Base-by-base conservation (phyloP, 2,888 invertebrate species). In the Acleris laterana region DNA sequence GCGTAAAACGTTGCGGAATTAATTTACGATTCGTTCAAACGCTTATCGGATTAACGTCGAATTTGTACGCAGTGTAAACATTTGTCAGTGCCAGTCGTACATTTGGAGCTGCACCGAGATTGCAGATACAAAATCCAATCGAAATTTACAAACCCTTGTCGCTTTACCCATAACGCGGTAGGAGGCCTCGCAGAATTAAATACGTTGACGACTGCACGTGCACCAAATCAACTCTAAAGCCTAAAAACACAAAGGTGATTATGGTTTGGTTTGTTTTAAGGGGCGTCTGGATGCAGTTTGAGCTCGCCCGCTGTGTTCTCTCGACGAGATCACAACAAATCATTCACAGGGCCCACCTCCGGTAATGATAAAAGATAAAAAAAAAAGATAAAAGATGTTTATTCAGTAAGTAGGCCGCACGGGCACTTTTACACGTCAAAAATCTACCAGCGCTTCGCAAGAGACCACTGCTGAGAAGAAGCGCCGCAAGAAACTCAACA, bases 241-340 rank as follows among this genome's bases (percentile, higher is more conserved):
- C 68, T 53, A 71, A 71, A 32, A 48, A 16, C 55, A 62, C 82
- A 88, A 77, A 78, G 83, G 73, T 75, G 74, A 78, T 77, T 81
- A 72, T 82, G 44, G 76, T 62, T 32, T 78, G 77, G 71, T 71
- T 68, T 73, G 63, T 71, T 70, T 46, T 69, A 56, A 65, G 70
- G 79, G 79, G 80, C 81, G 82, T 85, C 81, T 82, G 85, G 80
- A 85, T 89, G 88, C 88, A 89, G 86, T 90, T 88, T 83, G 85
- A 86, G 87, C 85, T 87, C 87, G 76, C 92, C 91, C 84, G 92
- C 92, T 92, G 92, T 81, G 92, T 81, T 83, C 86, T 81, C 87
- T 89, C 88, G 83, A 82, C 84, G 87, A 84, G 88, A 91, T 91
- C 90, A 91, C 90, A 90, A 92, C 92, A 92, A 92, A 92, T 92